Evolutionary conservation across 2,797 vertebrate species (phyloP).

Genomic region (Hydrolagus colliei): DNA sequence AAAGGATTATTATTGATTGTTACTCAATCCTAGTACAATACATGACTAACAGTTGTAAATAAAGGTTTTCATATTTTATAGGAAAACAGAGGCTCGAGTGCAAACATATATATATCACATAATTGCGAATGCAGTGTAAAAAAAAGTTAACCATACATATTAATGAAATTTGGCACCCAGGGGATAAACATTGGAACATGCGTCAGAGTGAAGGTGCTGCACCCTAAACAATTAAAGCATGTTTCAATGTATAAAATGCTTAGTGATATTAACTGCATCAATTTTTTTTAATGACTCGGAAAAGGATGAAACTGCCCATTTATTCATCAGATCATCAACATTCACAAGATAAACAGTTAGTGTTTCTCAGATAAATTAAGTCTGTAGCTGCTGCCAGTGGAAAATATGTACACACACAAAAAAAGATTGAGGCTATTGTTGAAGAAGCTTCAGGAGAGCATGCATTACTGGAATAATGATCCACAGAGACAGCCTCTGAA

Average conservation of each 20-base stretch:
- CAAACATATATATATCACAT: no score
- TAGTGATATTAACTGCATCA: background rate
- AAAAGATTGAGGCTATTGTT: background rate
- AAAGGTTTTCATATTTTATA: no score
- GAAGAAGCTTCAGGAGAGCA: background rate
- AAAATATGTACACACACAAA: background rate
- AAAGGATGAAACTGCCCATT: constrained; percentile 2
- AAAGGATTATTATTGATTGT: no score
- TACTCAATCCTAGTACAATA: no score
- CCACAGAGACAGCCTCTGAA: background rate
- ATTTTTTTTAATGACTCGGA: background rate
- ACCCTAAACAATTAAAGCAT: background rate
- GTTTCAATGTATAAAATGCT: constrained; percentile 13
- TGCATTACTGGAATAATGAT: background rate
- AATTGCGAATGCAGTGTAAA: no score
- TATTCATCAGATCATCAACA: constrained; percentile 19
- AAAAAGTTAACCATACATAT: background rate
- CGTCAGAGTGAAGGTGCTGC: background rate
- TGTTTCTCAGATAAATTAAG: constrained; percentile 8
- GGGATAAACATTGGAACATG: background rate
- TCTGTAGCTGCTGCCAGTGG: background rate
- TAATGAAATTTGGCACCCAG: background rate
- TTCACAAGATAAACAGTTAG: background rate
- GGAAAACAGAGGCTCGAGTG: no score
- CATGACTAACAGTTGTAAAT: no score